Percentiles rank a stretch among this genome's conserved stretches.
These are phyloP conservation scores for Otus sunia DNA, from an alignment of 2,113 vertebrate species.

Conservation along the genomic window DNA sequence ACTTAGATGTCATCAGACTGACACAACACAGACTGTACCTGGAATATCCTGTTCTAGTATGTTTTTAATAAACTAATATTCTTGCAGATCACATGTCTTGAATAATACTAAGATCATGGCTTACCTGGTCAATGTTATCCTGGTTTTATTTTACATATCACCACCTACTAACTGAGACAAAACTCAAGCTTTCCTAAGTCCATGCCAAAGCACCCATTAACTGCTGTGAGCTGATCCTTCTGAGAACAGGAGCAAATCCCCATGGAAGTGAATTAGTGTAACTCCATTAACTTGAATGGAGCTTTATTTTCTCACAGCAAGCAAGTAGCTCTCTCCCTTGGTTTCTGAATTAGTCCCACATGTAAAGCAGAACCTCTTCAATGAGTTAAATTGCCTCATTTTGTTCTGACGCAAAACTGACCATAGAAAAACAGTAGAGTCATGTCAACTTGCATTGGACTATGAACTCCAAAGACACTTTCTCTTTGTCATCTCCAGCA, in stretches of 20 bases:
- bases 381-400: neutral
- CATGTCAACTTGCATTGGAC: neutral
- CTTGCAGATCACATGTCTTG: neutral
- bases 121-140: neutral
- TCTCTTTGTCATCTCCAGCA: neutral
- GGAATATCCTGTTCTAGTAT: neutral
- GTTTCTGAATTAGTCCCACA: neutral
- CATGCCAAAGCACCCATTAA: slow-evolving; percentile 27
- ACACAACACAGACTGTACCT: neutral
- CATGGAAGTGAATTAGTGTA: neutral
- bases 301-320: slow-evolving; percentile 2
- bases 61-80: neutral
- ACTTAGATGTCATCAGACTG: slow-evolving; percentile 38
- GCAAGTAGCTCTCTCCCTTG: neutral
- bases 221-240: neutral
- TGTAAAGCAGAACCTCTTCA: neutral
- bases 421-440: neutral
- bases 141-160: neutral
- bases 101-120: neutral
- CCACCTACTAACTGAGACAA: neutral
- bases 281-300: slow-evolving; percentile 10
- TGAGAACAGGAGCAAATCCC: slow-evolving; percentile 10
- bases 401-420: neutral
- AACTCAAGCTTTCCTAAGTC: neutral
- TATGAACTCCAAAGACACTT: neutral